phyloP scores from a whole-genome alignment of 1,140 invertebrate species.

The Trachymyrmex cornetzi region DNA sequence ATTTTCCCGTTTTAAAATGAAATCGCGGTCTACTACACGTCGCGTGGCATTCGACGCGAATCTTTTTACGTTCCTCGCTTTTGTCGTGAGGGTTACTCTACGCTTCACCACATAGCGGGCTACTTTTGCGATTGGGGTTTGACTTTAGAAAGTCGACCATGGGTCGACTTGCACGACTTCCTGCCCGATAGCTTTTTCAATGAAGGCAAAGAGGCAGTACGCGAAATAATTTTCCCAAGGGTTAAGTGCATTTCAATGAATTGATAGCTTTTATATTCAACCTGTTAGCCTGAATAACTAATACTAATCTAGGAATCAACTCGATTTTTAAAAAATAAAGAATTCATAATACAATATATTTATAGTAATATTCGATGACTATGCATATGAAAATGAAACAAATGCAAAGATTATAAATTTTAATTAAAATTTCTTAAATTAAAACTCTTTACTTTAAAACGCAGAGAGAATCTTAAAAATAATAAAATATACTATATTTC shows the following conservation, averaged over 20 bases:
- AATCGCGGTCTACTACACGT: slow-evolving; percentile 28
- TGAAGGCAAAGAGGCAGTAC: slow-evolving; percentile 54
- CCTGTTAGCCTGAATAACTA: neutral
- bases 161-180: slow-evolving; percentile 17
- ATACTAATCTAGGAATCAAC: slow-evolving; percentile 14
- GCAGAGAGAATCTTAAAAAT: neutral
- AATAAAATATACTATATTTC: neutral
- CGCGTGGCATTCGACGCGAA: slow-evolving; percentile 27
- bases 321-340: neutral
- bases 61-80: slow-evolving; percentile 44
- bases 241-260: slow-evolving; percentile 55
- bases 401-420: neutral
- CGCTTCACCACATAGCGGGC: slow-evolving; percentile 38
- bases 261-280: slow-evolving; percentile 32
- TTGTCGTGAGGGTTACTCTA: slow-evolving; percentile 43
- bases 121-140: slow-evolving; percentile 72
- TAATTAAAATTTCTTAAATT: neutral
- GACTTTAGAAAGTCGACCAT: slow-evolving; percentile 50
- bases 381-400: neutral
- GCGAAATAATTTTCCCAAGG: slow-evolving; percentile 69
- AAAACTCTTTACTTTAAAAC: neutral
- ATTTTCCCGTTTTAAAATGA: slow-evolving; percentile 36
- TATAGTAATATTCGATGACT: neutral
- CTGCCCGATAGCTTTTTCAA: slow-evolving; percentile 62
- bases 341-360: neutral